A percentile compares a stretch with the other conserved stretches of the same genome.
Evolutionary conservation across 1,140 invertebrate species (phyloP).

Genomic region (Procambarus clarkii): DNA sequence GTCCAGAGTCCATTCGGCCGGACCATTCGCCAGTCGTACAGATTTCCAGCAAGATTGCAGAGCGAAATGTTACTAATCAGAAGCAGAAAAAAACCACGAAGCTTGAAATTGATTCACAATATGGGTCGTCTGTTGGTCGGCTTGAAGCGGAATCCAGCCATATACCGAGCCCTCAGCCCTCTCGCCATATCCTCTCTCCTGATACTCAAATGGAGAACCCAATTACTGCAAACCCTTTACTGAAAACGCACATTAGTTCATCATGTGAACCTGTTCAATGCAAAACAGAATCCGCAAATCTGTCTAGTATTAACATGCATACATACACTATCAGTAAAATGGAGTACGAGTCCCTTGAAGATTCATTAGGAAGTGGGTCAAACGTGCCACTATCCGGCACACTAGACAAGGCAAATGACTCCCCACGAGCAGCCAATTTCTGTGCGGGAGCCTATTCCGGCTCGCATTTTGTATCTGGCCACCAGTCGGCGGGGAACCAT

Average conservation of each 20-base stretch:
- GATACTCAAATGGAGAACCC: neutral
- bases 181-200: neutral
- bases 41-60: neutral
- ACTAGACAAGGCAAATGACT: neutral
- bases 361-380: neutral
- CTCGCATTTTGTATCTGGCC: neutral
- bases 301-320: neutral
- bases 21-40: neutral
- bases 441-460: neutral
- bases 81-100: neutral
- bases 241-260: neutral
- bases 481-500: neutral
- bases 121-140: neutral
- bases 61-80: neutral
- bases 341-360: constrained; percentile 4
- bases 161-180: neutral
- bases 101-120: neutral
- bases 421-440: neutral
- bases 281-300: neutral
- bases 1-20: neutral
- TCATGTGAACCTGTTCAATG: neutral
- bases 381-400: neutral
- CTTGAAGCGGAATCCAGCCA: neutral
- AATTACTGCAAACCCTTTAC: neutral
- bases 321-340: constrained; percentile 1